Evolutionary conservation across 2,113 vertebrate genomes (phyloP).

Genomic region (Madoqua kirkii): DNA sequence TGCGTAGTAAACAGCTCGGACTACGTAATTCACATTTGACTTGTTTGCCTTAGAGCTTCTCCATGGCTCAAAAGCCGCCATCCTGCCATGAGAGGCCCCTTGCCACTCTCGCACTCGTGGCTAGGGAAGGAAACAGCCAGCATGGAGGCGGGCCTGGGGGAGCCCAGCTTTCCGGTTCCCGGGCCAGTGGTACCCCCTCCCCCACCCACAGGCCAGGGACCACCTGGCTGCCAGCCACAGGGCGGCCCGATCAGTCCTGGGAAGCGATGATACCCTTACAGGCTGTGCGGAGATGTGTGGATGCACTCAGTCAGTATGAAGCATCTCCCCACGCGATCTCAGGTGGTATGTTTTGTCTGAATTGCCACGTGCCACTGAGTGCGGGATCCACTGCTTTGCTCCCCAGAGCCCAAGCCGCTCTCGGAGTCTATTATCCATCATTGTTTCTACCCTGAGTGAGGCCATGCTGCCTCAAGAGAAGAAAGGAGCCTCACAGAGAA

Average conservation of each 20-base stretch:
- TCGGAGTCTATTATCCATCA: neutral
- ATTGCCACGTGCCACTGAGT: fast-evolving
- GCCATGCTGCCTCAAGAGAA: neutral
- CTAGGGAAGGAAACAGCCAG: neutral
- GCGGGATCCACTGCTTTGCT: neutral
- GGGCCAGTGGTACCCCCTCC: fast-evolving
- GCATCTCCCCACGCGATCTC: fast-evolving
- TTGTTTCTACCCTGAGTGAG: neutral
- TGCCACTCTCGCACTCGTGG: fast-evolving
- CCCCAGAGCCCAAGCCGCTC: fast-evolving
- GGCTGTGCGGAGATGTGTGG: fast-evolving
- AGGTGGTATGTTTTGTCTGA: neutral
- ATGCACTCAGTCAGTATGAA: fast-evolving
- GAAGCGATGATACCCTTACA: fast-evolving
- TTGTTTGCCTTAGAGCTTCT: neutral
- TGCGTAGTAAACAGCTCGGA: fast-evolving
- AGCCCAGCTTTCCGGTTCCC: neutral
- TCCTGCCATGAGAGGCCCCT: fast-evolving
- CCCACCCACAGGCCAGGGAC: fast-evolving
- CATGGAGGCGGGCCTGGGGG: fast-evolving
- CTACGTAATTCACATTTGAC: fast-evolving
- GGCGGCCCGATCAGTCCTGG: fast-evolving
- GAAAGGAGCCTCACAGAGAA: fast-evolving
- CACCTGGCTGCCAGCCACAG: fast-evolving
- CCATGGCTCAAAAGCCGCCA: fast-evolving